phyloP scores from a whole-genome alignment of 2,797 vertebrate genomes.

The Pseudotriccus pelzelni region DNA sequence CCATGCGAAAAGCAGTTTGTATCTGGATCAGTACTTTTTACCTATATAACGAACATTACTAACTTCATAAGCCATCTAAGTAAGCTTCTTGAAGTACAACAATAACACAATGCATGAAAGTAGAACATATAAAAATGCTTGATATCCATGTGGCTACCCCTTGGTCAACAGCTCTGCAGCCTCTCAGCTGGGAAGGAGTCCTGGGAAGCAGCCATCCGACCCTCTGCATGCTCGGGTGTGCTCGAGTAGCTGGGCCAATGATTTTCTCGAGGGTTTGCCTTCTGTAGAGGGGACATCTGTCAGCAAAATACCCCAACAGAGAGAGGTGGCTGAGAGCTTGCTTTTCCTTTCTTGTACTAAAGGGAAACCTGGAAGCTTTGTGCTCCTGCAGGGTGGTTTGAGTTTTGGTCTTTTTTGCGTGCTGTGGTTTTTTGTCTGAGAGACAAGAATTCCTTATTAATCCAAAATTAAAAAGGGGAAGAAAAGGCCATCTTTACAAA shows the following conservation, averaged over 20 bases:
- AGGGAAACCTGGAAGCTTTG: not conserved
- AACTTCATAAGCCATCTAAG: not conserved
- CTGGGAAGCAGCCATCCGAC: not conserved
- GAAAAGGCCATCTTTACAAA: not conserved
- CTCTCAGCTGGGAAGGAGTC: not conserved
- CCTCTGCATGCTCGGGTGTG: fast-evolving
- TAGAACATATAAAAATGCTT: not conserved
- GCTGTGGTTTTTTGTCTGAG: not conserved
- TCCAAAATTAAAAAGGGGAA: not conserved
- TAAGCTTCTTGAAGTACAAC: not conserved
- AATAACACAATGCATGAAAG: not conserved
- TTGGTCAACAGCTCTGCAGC: not conserved
- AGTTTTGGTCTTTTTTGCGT: not conserved
- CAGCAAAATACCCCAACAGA: not conserved
- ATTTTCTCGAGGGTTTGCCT: not conserved
- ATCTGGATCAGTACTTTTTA: not conserved
- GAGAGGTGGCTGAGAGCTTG: not conserved
- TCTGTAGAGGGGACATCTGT: fast-evolving
- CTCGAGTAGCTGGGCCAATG: not conserved
- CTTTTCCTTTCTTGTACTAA: not conserved
- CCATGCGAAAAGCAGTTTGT: not conserved
- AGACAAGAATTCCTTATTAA: not conserved
- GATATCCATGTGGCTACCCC: not conserved
- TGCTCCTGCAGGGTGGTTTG: not conserved
- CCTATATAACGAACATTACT: not conserved